Evolutionary conservation across 2,888 invertebrate genomes (phyloP), one percentile per base, ranked within the genome.

Genomic region (Mechanitis messenoides): DNA sequence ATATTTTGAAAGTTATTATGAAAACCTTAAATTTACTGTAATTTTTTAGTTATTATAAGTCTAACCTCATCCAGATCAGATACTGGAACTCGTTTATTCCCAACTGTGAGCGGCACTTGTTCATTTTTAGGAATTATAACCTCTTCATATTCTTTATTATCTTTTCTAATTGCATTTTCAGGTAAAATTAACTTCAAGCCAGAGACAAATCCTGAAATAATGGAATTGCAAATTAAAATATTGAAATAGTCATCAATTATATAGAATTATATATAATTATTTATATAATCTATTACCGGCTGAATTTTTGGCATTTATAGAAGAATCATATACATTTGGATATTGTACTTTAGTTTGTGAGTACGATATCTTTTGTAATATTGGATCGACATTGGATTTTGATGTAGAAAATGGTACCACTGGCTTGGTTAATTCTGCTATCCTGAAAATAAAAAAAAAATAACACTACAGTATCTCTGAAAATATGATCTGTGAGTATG

Each of bases 321-420:
- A 93, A 1, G 93, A 93, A 80, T 98, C 98, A 79, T 95, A 98
- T 0, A 98, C 98, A 83, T 94, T 95, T 0, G 98, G 98, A 84
- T 94, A 97, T 31, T 92, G 91, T 67, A 93, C 91, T 77, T 87
- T 86, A 0, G 84, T 84, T 70, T 89, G 87, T 59, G 85, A 85
- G 63, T 87, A 90, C 0, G 90, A 88, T 68, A 89, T 85, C 67
- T 81, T 89, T 61, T 83, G 81, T 45, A 87, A 64, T 11, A 85
- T 68, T 5, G 85, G 83, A 56, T 86, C 85, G 11, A 76, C 71
- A 55, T 85, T 78, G 47, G 80, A 81, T 66, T 83, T 83, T 55
- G 91, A 75, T 57, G 91, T 73, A 58, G 91, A 83, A 69, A 92
- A 91, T 66, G 87, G 85, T 62, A 87, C 81, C 28, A 85, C 88